Conservation (phyloP, 2,113 vertebrate species). For the Alosa alosa region DNA sequence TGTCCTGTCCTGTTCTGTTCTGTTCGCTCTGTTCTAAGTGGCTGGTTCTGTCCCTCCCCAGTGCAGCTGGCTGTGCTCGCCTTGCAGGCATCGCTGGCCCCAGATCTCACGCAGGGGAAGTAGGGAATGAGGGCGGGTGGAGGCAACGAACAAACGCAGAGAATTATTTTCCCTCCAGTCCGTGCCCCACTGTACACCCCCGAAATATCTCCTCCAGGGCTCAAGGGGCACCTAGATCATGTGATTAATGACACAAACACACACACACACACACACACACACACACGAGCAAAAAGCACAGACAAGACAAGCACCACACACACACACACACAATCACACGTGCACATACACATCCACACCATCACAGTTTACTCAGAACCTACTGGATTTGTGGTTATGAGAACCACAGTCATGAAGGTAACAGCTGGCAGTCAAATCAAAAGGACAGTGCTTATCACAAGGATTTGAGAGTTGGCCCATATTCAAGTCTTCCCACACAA, state of each 20-base stretch:
- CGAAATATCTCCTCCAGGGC: neutral
- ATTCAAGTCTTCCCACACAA: no score
- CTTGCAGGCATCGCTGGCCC: neutral
- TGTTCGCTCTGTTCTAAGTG: neutral
- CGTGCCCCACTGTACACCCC: neutral
- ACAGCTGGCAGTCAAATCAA: neutral
- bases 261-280: neutral
- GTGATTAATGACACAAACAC: constrained; percentile 14
- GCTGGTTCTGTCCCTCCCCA: neutral
- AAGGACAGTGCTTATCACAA: neutral
- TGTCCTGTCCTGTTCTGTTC: neutral
- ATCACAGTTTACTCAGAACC: neutral
- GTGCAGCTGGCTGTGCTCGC: neutral
- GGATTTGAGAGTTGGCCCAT: neutral
- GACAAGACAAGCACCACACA: neutral
- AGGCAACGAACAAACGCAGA: neutral
- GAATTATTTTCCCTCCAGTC: neutral
- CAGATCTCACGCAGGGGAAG: neutral
- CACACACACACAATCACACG: neutral
- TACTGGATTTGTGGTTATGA: neutral
- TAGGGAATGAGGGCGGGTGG: neutral
- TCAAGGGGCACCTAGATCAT: neutral
- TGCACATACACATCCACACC: neutral
- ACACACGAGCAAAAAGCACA: neutral
- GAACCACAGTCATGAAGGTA: neutral